Evolutionary conservation across 2,113 vertebrate genomes (phyloP).

Genomic region (Phylloscopus trochilus): DNA sequence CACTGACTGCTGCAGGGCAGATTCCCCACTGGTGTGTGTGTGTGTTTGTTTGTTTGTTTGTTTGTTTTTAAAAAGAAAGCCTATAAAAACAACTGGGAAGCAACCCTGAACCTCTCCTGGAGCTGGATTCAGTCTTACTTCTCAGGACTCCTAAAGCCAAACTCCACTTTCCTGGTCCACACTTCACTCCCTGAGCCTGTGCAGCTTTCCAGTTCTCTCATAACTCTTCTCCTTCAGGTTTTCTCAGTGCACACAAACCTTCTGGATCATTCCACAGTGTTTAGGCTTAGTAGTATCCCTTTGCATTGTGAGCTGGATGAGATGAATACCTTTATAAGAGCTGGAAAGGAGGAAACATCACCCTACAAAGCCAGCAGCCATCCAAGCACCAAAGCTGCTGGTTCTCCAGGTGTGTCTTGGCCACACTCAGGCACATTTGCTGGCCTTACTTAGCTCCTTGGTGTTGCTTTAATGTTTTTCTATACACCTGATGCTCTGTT

Average conservation of each 20-base stretch:
- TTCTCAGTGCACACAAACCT: background rate
- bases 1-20: background rate
- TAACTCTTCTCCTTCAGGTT: background rate
- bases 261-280: fast-evolving
- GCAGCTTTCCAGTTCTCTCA: background rate
- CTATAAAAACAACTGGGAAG: background rate
- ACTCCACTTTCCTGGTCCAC: background rate
- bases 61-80: background rate
- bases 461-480: background rate
- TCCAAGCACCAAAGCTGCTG: background rate
- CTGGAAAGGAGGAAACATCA: background rate
- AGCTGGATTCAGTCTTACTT: background rate
- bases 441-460: background rate
- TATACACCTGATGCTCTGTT: background rate
- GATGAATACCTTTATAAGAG: background rate
- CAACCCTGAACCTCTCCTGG: background rate
- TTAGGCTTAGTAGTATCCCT: background rate
- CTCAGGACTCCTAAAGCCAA: background rate
- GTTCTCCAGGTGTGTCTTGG: background rate
- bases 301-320: background rate
- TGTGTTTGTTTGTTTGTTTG: too few relatives aligned
- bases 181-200: background rate
- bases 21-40: background rate
- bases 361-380: background rate
- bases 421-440: background rate